phyloP scores from a whole-genome alignment of 2,888 invertebrate genomes.

The Neria commutata region DNA sequence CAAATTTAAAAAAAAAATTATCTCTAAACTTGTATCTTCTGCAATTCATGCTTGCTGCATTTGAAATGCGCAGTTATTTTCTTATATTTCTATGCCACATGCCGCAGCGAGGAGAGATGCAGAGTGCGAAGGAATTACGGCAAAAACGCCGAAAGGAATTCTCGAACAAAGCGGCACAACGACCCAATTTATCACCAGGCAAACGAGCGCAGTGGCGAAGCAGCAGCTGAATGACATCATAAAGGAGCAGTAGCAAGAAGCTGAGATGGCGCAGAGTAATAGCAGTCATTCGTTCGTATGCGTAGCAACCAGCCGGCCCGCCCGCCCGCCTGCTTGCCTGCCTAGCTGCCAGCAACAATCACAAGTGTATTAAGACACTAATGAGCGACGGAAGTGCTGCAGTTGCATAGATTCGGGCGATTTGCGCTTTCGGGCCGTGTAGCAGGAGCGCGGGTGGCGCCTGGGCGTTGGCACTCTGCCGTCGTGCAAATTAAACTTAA shows the following conservation, averaged over 20 bases:
- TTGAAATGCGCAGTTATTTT: too few relatives aligned
- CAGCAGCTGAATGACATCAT: not conserved
- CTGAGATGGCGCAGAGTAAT: constrained; percentile 1
- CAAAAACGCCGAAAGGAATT: not conserved
- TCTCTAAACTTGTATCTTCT: not conserved
- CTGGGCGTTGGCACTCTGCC: too few relatives aligned
- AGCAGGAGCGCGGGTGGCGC: too few relatives aligned
- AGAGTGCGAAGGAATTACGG: not conserved
- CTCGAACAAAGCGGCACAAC: not conserved
- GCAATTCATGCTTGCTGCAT: not conserved
- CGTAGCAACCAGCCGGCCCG: not conserved
- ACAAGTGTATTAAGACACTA: constrained; percentile 19
- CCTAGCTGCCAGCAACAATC: not conserved
- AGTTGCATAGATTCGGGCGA: not conserved
- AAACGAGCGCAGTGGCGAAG: not conserved
- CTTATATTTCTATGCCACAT: too few relatives aligned
- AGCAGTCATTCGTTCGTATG: constrained; percentile 6
- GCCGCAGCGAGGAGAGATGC: not conserved
- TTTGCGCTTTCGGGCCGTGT: not conserved
- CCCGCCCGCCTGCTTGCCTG: not conserved
- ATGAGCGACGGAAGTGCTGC: constrained; percentile 18
- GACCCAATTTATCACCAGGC: not conserved
- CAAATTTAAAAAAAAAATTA: not conserved
- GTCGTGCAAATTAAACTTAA: too few relatives aligned
- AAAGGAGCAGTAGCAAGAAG: not conserved